A percentile compares a stretch with the other conserved stretches of the same genome.
phyloP scores from a whole-genome alignment of 2,113 vertebrate genomes.

The Clarias batrachus region DNA sequence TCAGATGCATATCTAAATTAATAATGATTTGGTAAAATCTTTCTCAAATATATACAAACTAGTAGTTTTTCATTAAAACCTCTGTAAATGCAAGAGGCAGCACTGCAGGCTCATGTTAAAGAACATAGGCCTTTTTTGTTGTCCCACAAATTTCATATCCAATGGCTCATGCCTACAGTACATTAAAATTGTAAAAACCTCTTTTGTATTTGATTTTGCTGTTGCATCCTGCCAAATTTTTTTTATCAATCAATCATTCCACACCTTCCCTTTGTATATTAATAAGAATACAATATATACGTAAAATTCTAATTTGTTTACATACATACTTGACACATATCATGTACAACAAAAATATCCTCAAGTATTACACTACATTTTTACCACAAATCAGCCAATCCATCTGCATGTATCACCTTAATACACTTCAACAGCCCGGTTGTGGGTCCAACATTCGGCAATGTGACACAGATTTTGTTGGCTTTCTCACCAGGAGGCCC shows the following conservation, averaged over 20 bases:
- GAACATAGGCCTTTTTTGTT: not conserved
- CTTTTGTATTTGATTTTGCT: not conserved
- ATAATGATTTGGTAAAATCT: not conserved
- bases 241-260: not conserved
- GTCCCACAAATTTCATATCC: not conserved
- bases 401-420: slow-evolving; percentile 30
- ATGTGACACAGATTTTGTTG: slow-evolving; percentile 68
- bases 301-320: not conserved
- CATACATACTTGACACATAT: not conserved
- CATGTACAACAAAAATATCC: not conserved
- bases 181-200: not conserved
- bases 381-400: not conserved
- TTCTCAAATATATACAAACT: not conserved
- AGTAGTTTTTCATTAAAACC: not conserved
- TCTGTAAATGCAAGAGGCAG: not conserved
- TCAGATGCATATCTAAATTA: not conserved
- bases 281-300: not conserved
- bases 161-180: not conserved
- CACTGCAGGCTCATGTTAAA: not conserved
- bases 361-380: not conserved
- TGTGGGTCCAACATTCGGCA: slow-evolving; percentile 67
- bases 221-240: not conserved
- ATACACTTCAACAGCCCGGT: slow-evolving; percentile 63
- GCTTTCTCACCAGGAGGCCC: slow-evolving; percentile 39
- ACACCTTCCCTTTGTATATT: not conserved